Evolutionary conservation across 2,888 invertebrate genomes (phyloP), one percentile per base, ranked within the genome.

Genomic region (Furcula furcula): DNA sequence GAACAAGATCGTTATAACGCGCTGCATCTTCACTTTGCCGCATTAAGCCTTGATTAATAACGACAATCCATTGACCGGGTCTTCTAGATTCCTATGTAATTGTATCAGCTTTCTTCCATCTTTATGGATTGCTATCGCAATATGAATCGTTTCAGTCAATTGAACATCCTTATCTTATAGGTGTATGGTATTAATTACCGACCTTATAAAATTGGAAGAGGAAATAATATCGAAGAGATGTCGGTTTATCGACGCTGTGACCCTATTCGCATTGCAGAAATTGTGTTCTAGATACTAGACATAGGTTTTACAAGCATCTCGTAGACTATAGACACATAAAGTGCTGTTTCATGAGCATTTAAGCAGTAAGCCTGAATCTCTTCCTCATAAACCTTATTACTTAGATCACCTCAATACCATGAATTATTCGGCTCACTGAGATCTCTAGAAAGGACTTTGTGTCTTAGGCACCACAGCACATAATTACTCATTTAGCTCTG

Each of bases 51-150:
- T 74, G 72, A 81, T 80, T 76, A 78, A 78, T 70, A 65, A 67
- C 65, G 63, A 67, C 67, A 73, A 67, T 71, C 59, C 64, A 67
- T 58, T 78, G 72, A 76, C 76, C 74, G 60, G 71, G 67, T 74
- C 76, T 62, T 77, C 73, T 78, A 72, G 71, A 78, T 81, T 72
- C 77, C 67, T 61, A 53, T 69, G 60, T 76, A 77, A 80, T 77
- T 76, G 75, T 76, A 76, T 70, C 75, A 58, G 70, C 67, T 76
- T 70, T 71, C 73, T 74, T 69, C 56, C 56, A 65, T 69, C 71
- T 71, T 50, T 53, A 54, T 38, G 40, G 47, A 43, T 52, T 53
- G 47, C 60, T 68, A 71, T 71, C 65, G 46, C 47, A 53, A 62
- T 56, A 61, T 64, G 43, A 56, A 65, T 67, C 60, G 38, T 58